Conservation (phyloP, 2,113 vertebrate species). For the Bufo bufo region DNA sequence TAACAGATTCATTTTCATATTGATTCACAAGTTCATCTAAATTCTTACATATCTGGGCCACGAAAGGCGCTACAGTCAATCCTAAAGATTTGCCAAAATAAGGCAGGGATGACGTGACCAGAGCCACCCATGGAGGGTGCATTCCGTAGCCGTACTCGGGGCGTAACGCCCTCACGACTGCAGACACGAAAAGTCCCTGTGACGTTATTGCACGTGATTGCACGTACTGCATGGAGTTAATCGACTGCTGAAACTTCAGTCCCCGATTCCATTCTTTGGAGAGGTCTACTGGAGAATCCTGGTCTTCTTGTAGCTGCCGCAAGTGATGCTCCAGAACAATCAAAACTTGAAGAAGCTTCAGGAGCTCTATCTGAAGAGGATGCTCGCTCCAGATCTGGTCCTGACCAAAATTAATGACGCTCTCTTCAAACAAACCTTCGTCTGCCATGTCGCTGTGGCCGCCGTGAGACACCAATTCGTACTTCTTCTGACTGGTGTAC, state of each 20-base stretch:
- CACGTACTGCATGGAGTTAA: slow-evolving; percentile 86
- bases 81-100: slow-evolving; percentile 91
- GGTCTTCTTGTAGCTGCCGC: slow-evolving; percentile 71
- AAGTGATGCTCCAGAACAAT: slow-evolving; percentile 89
- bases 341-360: slow-evolving; percentile 90
- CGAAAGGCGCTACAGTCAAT: slow-evolving; percentile 88
- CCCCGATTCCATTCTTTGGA: slow-evolving; percentile 90
- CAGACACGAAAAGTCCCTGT: slow-evolving; percentile 91
- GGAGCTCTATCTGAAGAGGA: slow-evolving; percentile 89
- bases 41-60: slow-evolving; percentile 93
- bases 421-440: slow-evolving; percentile 82
- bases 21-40: slow-evolving; percentile 90
- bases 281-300: slow-evolving; percentile 75
- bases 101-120: slow-evolving; percentile 85
- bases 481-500: slow-evolving; percentile 82
- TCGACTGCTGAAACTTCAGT: slow-evolving; percentile 90
- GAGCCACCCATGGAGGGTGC: slow-evolving; percentile 91
- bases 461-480: slow-evolving; percentile 61
- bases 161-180: slow-evolving; percentile 86
- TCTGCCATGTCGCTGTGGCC: slow-evolving; percentile 56
- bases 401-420: slow-evolving; percentile 81
- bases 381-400: slow-evolving; percentile 89
- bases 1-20: slow-evolving; percentile 85
- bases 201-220: slow-evolving; percentile 89
- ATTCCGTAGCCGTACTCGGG: slow-evolving; percentile 89